Base-by-base conservation (phyloP, 2,113 vertebrate species). In the Semicossyphus pulcher region DNA sequence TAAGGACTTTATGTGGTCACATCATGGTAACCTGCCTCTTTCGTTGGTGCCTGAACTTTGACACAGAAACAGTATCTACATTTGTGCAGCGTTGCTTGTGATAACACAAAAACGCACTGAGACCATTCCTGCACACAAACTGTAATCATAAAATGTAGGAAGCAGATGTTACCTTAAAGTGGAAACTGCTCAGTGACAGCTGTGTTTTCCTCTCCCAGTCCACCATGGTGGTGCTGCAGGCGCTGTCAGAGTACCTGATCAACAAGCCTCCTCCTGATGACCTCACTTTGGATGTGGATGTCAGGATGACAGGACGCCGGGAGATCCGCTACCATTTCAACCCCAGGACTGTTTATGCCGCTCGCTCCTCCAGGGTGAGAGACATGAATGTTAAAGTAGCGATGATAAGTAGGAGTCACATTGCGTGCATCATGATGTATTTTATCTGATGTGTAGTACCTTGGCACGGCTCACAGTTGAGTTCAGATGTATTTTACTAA, bases 211-310 rank as follows among this genome's bases (percentile, higher is more conserved):
- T 31, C 37, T 52, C 7, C 21, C 75, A 95, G 93, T 88, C 94
- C 80, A 95, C 93, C 1, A 86, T 94, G 80, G 93, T 95, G 53
- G 94, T 93, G 5, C 88, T 94, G 1, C 94, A 95, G 68, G 94
- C 92, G 1, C 85, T 95, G 70, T 93, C 92, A 1, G 87, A 87
- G 74, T 95, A 92, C 79, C 65, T 90, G 21, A 21, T 91, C 18
- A 70, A 56, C 16, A 76, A 49, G 11, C 90, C 92, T 2, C 71
- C 87, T 5, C 4, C 83, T 0, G 8, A 23, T 0, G 72, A 76
- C 39, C 67, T 87, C 60, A 77, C n/a, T 21, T 88, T 95, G 72
- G 37, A 45, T 0, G 87, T 95, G 25, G 82, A 93, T 23, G 34
- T 95, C 53, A 88, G 39, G 5, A 29, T 83, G 2, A 56, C 85